These are phyloP conservation scores for Tretioscincus oriximinensis DNA, from an alignment of 2,113 vertebrate genomes.

Conservation along the genomic window DNA sequence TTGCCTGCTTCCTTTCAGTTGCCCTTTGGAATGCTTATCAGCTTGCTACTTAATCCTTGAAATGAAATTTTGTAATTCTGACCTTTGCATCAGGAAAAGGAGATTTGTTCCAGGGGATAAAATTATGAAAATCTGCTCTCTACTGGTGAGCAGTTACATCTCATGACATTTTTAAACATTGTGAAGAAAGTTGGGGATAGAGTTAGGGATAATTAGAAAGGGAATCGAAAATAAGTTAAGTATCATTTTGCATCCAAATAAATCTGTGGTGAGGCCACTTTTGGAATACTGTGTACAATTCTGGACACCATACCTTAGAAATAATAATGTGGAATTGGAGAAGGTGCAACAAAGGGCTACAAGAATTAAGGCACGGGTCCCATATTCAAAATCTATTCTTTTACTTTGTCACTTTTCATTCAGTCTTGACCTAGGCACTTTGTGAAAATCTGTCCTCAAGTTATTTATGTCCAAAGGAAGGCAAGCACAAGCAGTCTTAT, in stretches of 20 bases:
- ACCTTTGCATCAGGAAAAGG: neutral
- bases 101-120: neutral
- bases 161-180: neutral
- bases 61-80: neutral
- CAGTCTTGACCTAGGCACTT: too few relatives aligned
- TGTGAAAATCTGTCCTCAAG: neutral
- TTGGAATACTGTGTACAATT: too few relatives aligned
- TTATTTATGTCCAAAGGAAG: neutral
- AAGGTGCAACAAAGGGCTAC: too few relatives aligned
- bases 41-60: neutral
- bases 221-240: too few relatives aligned
- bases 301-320: too few relatives aligned
- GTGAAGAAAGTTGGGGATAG: neutral
- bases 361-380: too few relatives aligned
- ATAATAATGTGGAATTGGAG: too few relatives aligned
- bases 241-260: too few relatives aligned
- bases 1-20: neutral
- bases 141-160: neutral
- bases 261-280: too few relatives aligned
- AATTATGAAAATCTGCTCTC: neutral
- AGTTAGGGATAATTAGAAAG: too few relatives aligned
- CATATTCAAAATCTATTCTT: neutral
- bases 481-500: neutral
- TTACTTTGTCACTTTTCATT: neutral
- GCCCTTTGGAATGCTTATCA: neutral